Evolutionary conservation across 1,140 invertebrate species (phyloP).

Genomic region (Tetragonula clypearis): DNA sequence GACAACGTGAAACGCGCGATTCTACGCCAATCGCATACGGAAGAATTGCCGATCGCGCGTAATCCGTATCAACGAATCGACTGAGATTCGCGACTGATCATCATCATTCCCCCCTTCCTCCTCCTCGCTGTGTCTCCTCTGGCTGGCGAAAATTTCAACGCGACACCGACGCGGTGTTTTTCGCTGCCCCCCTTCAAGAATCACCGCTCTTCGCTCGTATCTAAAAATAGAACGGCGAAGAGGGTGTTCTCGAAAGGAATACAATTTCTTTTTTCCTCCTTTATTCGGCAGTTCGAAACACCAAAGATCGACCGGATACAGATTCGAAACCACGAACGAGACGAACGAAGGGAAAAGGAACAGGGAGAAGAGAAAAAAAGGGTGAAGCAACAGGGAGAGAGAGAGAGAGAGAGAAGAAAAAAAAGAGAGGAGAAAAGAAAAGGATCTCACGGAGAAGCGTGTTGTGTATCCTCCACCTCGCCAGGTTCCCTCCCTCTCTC

Average conservation of each 20-base stretch:
- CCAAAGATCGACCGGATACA: slow-evolving; percentile 31
- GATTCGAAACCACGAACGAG: slow-evolving; percentile 22
- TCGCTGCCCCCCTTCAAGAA: neutral
- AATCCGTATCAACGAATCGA: slow-evolving; percentile 10
- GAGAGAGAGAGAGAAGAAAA: no score
- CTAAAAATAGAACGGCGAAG: slow-evolving; percentile 24
- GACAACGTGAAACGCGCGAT: slow-evolving; percentile 52
- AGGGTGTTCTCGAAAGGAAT: slow-evolving; percentile 17
- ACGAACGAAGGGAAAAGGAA: neutral
- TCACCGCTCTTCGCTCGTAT: neutral
- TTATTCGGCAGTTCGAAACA: slow-evolving; percentile 25
- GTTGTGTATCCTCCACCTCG: neutral
- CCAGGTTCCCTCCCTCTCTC: neutral
- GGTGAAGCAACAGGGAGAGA: no score
- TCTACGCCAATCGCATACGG: slow-evolving; percentile 42
- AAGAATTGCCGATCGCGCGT: slow-evolving; percentile 9
- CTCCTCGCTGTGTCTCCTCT: neutral
- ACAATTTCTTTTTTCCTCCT: neutral
- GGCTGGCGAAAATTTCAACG: neutral
- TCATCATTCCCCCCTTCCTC: neutral
- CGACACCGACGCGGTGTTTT: neutral
- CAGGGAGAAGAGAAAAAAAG: no score
- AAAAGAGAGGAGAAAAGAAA: neutral
- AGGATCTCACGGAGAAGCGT: neutral
- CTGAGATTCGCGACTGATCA: neutral